Conservation (phyloP, 2,113 vertebrate species). For the Apteryx mantelli region DNA sequence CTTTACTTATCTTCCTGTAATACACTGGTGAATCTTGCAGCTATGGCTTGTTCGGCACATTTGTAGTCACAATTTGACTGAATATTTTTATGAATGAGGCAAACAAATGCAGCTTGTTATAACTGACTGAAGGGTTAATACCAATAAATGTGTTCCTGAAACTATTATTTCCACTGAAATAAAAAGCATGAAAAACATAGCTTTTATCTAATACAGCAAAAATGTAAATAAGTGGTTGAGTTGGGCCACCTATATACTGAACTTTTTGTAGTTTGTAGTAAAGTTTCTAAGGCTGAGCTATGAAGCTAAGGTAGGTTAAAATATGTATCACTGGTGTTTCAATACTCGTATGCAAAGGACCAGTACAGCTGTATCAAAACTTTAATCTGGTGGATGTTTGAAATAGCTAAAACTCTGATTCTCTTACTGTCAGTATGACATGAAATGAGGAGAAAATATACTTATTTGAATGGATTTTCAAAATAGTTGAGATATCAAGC, state of each 20-base stretch:
- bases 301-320: neutral
- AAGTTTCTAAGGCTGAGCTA: neutral
- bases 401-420: neutral
- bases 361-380: neutral
- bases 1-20: neutral
- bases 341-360: fast-evolving
- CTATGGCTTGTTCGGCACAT: neutral
- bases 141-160: neutral
- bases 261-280: neutral
- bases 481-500: neutral
- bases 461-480: neutral
- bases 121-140: neutral
- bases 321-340: neutral
- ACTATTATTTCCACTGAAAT: neutral
- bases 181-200: neutral
- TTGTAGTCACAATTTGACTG: neutral
- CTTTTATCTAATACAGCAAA: neutral
- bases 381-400: neutral
- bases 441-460: neutral
- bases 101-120: neutral
- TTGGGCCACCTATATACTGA: neutral
- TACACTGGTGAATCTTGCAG: neutral
- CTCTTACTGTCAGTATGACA: neutral
- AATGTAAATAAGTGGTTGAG: neutral
- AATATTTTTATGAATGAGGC: neutral